Evolutionary conservation across 2,113 vertebrate genomes (phyloP).

Genomic region (Cinclus mexicanus): DNA sequence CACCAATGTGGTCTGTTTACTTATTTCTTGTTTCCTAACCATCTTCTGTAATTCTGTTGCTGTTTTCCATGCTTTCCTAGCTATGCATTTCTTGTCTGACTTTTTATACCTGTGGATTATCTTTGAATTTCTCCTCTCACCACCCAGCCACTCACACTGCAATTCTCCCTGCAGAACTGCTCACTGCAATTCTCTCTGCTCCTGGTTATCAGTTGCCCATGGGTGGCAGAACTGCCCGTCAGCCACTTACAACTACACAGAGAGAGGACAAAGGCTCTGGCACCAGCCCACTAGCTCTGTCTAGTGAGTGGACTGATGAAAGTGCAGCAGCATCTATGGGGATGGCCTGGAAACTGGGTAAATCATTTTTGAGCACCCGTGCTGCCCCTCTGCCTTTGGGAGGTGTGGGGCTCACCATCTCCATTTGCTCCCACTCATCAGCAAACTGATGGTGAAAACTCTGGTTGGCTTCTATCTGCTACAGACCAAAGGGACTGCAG

Average conservation of each 20-base stretch:
- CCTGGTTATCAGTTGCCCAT: neutral
- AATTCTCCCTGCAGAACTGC: neutral
- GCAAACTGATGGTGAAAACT: neutral
- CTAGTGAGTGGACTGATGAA: neutral
- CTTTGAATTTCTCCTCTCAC: neutral
- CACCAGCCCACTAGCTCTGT: neutral
- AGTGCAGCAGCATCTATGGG: neutral
- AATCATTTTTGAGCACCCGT: accelerated
- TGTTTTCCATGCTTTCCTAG: neutral
- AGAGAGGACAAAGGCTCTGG: neutral
- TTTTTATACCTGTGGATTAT: neutral
- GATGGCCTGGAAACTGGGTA: neutral
- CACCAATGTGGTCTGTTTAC: neutral
- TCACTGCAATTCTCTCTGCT: neutral
- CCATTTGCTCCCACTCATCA: neutral
- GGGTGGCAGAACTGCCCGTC: neutral
- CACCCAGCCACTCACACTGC: accelerated
- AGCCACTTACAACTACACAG: neutral
- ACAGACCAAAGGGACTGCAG: neutral
- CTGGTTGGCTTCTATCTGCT: neutral
- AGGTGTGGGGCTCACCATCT: neutral
- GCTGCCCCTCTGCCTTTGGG: neutral
- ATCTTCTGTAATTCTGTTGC: neutral
- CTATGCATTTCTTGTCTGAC: neutral
- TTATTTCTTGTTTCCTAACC: neutral